Conservation (phyloP, 2,888 invertebrate genomes). For the Drosophila antonietae region DNA sequence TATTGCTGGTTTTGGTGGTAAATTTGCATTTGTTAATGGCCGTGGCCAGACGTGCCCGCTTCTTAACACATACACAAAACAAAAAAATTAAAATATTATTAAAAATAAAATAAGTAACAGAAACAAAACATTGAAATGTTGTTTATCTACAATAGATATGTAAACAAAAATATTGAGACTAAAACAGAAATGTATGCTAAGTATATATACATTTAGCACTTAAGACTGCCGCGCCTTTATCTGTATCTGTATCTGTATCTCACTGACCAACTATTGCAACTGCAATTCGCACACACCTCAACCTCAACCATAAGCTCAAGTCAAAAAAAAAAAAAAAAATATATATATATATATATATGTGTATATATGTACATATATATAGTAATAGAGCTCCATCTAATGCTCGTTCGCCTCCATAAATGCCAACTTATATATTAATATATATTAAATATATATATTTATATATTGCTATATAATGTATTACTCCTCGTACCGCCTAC, state of each 20-base stretch:
- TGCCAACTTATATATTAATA: conserved; percentile 37
- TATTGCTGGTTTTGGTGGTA: conserved; percentile 84
- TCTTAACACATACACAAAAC: conserved; percentile 56
- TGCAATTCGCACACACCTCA: conserved; percentile 63
- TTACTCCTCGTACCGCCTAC: conserved; percentile 64
- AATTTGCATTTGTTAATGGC: conserved; percentile 79
- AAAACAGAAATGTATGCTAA: conserved; percentile 62
- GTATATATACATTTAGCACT: conserved; percentile 50
- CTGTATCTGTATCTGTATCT: conserved; percentile 47
- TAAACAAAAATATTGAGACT: conserved; percentile 53
- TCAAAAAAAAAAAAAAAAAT: conserved; percentile 1
- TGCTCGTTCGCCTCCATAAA: conserved; percentile 46
- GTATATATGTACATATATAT: neutral
- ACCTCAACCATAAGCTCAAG: conserved; percentile 62
- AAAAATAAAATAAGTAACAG: neutral
- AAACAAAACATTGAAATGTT: conserved; percentile 46
- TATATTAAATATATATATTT: conserved; percentile 10
- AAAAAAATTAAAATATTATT: neutral
- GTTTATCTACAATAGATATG: conserved; percentile 57
- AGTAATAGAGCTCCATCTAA: conserved; percentile 25
- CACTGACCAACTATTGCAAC: conserved; percentile 69
- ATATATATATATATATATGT: neutral
- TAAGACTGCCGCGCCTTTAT: conserved; percentile 62
- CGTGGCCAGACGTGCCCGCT: conserved; percentile 78
- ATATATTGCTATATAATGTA: conserved; percentile 35